These are phyloP conservation scores for Zaprionus lineosus DNA, from an alignment of 2,888 invertebrate species.

Conservation along the genomic window DNA sequence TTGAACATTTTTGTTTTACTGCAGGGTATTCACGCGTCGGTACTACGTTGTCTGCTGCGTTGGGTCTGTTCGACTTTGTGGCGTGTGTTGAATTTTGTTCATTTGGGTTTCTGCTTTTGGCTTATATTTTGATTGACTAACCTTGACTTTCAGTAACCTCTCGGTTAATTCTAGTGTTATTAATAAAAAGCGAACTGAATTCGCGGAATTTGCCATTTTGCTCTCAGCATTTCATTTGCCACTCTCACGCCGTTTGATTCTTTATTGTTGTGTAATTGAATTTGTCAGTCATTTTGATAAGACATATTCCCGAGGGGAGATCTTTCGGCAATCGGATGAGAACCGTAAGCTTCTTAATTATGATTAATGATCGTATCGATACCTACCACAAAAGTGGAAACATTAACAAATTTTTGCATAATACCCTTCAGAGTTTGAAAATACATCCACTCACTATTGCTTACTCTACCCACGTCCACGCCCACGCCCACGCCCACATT, in stretches of 20 bases:
- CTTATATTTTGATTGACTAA: conserved; percentile 58
- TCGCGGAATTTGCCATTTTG: conserved; percentile 54
- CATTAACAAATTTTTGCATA: conserved; percentile 24
- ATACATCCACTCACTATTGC: too few species aligned
- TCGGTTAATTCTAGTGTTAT: conserved; percentile 74
- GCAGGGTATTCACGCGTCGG: too few species aligned
- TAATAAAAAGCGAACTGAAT: conserved; percentile 55
- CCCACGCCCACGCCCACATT: neutral
- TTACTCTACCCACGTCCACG: too few species aligned
- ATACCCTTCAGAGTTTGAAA: conserved; percentile 6
- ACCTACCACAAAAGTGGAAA: conserved; percentile 28
- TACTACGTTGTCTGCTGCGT: neutral
- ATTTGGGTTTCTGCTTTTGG: conserved; percentile 39
- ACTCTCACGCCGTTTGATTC: conserved; percentile 8
- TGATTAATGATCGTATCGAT: conserved; percentile 48
- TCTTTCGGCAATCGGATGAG: conserved; percentile 1
- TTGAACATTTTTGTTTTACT: too few species aligned
- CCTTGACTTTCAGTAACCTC: conserved; percentile 78
- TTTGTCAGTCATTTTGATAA: conserved; percentile 50
- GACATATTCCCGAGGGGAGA: conserved; percentile 6
- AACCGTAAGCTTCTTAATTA: conserved; percentile 36
- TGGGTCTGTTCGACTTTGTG: conserved; percentile 16
- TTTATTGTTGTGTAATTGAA: conserved; percentile 60
- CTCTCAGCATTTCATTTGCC: conserved; percentile 1
- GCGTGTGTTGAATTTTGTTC: conserved; percentile 59